Base-by-base conservation (phyloP, 2,797 vertebrate species). In the Hemibagrus guttatus region DNA sequence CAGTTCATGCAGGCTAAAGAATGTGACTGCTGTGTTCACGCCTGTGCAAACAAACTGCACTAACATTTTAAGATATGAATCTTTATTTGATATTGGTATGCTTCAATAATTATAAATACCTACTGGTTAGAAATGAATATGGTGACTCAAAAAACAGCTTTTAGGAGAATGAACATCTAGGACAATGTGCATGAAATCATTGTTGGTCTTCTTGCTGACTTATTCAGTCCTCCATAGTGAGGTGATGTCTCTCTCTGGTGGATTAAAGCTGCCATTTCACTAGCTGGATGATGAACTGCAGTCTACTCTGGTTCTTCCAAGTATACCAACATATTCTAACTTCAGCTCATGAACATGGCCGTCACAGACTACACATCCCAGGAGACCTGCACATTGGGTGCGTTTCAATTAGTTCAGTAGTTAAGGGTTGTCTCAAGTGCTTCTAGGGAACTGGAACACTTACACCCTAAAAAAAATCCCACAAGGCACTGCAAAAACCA, bases 241-340 rank as follows among this genome's bases (percentile, higher is more conserved):
- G 56, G 63, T 82, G 85, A 86, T 87, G 89, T 84, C 88, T 87
- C 90, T 84, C 90, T 85, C 89, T 89, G 84, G 71, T 89, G 90
- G 90, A 85, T 52, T 63, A 19, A 87, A 75, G 39, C 2, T 83
- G 89, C 72, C 58, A 90, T 81, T 90, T 88, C 85, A 86, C 49
- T 66, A 81, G 13, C 31, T 61, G 68, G 4, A 14, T 74, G 35
- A 68, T 35, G 49, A 42, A 28, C 35, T 66, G 52, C 39, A 35
- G 39, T 19, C 42, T 82, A 2, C 0, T 46, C 39, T 19, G 39
- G 23, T n/a, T 49, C 39, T 17, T n/a, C 63, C 39, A 63, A 17
- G 59, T 81, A n/a, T 42, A 8, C 76, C 59, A 19, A 35, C 9
- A 59, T 42, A 4, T 39, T n/a, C n/a, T n/a, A n/a, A n/a, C 35